These are phyloP conservation scores for Eupithecia abbreviata DNA, from an alignment of 2,888 invertebrate genomes.

Conservation along the genomic window DNA sequence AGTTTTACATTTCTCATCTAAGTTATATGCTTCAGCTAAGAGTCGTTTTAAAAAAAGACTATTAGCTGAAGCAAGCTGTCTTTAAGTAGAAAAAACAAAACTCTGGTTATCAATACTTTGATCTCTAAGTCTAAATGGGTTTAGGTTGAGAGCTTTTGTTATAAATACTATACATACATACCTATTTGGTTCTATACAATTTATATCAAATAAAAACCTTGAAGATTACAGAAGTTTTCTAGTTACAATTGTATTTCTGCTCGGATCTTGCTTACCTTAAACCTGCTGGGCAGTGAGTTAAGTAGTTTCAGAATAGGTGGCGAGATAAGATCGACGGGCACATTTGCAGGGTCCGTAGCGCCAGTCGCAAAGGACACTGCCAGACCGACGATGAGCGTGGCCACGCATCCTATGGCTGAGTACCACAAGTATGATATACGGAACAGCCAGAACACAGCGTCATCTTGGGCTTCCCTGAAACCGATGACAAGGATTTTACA, in stretches of 20 bases:
- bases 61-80: too few relatives aligned
- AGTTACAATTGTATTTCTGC: not conserved
- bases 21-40: not conserved
- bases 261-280: conserved; percentile 66
- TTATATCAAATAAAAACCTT: not conserved
- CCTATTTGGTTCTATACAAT: too few relatives aligned
- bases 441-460: conserved; percentile 84
- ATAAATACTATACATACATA: not conserved
- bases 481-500: not conserved
- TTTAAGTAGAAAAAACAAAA: not conserved
- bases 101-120: not conserved
- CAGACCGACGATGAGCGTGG: conserved; percentile 89
- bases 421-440: conserved; percentile 96
- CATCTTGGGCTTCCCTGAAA: conserved; percentile 61
- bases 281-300: conserved; percentile 73
- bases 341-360: conserved; percentile 83
- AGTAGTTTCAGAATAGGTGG: conserved; percentile 86
- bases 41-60: not conserved
- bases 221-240: not conserved
- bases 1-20: not conserved
- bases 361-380: conserved; percentile 88
- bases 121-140: not conserved
- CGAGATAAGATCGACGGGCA: conserved; percentile 87
- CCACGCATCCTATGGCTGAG: conserved; percentile 90
- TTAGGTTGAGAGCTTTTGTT: not conserved